A percentile compares a stretch with the other conserved stretches of the same genome.
Conservation (phyloP, 2,113 vertebrate genomes). For the Protobothrops mucrosquamatus region DNA sequence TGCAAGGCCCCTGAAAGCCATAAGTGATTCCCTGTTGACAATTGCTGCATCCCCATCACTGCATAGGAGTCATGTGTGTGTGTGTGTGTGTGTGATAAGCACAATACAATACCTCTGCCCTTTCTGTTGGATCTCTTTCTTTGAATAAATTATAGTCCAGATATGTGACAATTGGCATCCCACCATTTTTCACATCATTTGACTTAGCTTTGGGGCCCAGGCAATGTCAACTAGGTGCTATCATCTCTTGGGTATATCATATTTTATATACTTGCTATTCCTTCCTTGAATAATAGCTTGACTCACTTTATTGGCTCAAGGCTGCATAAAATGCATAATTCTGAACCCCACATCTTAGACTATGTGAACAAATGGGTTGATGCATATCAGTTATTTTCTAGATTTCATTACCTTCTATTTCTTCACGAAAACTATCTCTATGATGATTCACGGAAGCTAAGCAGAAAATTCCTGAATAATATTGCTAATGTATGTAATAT, state of each 20-base stretch:
- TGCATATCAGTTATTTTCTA: not conserved
- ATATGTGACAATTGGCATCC: not conserved
- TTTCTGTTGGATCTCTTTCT: not conserved
- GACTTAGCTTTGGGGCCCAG: not conserved
- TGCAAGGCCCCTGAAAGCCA: no score
- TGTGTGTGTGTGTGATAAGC: not conserved
- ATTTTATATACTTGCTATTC: not conserved
- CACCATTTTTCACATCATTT: not conserved
- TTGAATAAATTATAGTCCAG: not conserved
- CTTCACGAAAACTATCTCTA: not conserved
- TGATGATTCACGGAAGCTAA: not conserved
- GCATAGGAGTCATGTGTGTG: no score
- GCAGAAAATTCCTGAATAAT: not conserved
- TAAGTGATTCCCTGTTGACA: no score
- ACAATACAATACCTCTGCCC: not conserved
- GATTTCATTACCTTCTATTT: not conserved
- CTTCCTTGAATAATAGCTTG: not conserved
- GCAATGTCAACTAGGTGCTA: not conserved
- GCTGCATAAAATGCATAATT: not conserved
- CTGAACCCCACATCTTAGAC: not conserved
- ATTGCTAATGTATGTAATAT: not conserved
- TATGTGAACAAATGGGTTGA: not conserved
- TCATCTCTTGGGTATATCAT: not conserved
- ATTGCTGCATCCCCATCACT: no score
- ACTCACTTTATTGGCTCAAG: not conserved